A percentile compares a stretch with the other conserved stretches of the same genome.
These are phyloP conservation scores for Drosophila grimshawi DNA, from an alignment of 1,140 invertebrate genomes.

Conservation along the genomic window DNA sequence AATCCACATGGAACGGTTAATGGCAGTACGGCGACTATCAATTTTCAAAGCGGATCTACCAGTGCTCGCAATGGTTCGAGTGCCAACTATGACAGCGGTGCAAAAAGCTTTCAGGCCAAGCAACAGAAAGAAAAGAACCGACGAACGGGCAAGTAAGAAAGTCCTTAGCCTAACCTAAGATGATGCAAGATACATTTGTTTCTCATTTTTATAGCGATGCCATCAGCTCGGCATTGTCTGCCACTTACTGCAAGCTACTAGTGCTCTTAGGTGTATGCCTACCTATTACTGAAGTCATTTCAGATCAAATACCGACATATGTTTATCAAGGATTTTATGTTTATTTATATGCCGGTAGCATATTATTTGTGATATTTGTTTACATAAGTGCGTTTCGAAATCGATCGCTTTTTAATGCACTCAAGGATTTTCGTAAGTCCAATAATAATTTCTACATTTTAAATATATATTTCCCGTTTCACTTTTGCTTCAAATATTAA, in stretches of 20 bases:
- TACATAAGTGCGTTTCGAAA: constrained; percentile 89
- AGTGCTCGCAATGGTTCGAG: constrained; percentile 67
- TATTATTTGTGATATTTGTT: constrained; percentile 90
- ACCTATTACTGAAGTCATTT: constrained; percentile 88
- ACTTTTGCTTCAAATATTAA: too few relatives aligned
- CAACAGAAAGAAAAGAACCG: constrained; percentile 79
- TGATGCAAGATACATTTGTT: neutral
- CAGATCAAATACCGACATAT: constrained; percentile 86
- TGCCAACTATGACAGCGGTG: constrained; percentile 58
- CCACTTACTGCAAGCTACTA: constrained; percentile 90
- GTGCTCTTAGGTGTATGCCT: constrained; percentile 90
- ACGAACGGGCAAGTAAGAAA: constrained; percentile 84
- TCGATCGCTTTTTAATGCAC: constrained; percentile 85
- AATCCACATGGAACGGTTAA: constrained; percentile 69
- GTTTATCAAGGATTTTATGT: constrained; percentile 92
- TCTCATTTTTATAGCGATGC: constrained; percentile 80
- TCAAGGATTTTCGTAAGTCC: constrained; percentile 85
- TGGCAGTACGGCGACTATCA: constrained; percentile 77
- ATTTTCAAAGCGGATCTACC: constrained; percentile 61
- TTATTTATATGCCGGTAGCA: constrained; percentile 90
- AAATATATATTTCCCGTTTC: too few relatives aligned
- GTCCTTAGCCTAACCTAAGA: neutral
- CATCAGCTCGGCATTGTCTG: constrained; percentile 86
- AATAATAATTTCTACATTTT: neutral
- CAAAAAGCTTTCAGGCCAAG: constrained; percentile 75